phyloP scores from a whole-genome alignment of 2,113 vertebrate genomes.

The Recurvirostra avosetta region DNA sequence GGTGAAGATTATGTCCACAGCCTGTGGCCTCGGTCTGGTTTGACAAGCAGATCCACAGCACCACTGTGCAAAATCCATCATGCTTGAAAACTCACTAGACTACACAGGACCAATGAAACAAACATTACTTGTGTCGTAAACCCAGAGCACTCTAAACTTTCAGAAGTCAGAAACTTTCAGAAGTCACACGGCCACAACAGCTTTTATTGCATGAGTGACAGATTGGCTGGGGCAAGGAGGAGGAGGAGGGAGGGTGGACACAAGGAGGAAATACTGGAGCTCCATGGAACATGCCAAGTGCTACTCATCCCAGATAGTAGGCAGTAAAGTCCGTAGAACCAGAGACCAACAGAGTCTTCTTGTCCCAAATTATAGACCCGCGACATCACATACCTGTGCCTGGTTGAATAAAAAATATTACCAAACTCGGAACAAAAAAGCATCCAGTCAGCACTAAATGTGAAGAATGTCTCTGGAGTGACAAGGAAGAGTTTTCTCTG shows the following conservation, averaged over 20 bases:
- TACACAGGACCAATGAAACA: background rate
- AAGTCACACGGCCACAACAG: background rate
- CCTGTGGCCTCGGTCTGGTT: background rate
- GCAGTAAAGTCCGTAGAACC: background rate
- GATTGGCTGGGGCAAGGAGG: background rate
- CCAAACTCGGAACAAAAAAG: background rate
- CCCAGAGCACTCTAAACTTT: background rate
- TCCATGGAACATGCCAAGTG: rapidly evolving
- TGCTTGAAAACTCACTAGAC: background rate
- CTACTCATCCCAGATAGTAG: background rate
- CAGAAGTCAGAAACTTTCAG: background rate
- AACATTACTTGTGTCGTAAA: background rate
- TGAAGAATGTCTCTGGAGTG: background rate
- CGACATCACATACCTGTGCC: background rate
- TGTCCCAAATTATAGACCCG: background rate
- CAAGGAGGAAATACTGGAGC: background rate
- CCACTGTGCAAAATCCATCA: background rate
- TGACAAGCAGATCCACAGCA: background rate
- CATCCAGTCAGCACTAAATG: background rate
- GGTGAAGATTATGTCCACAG: background rate
- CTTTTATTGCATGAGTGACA: background rate
- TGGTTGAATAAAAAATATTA: background rate
- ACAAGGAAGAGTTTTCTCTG: background rate
- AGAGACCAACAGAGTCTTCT: background rate
- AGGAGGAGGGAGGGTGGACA: background rate